phyloP scores from a whole-genome alignment of 2,888 invertebrate species.

The Cotesia congregata region DNA sequence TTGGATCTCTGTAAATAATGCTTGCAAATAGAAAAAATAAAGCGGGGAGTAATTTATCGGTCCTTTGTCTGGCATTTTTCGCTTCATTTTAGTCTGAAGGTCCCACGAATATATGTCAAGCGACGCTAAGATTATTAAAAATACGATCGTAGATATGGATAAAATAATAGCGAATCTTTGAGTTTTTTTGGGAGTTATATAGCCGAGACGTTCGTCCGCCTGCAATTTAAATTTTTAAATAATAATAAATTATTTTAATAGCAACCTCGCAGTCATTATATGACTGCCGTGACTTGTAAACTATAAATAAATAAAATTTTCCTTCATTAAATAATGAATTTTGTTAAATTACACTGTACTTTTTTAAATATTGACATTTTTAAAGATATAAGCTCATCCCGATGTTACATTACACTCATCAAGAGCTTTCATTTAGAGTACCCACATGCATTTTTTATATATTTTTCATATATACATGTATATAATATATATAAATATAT shows the following conservation, averaged over 20 bases:
- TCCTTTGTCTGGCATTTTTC: slow-evolving; percentile 58
- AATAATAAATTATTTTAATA: background rate
- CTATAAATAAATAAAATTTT: too few relatives aligned
- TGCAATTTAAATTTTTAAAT: slow-evolving; percentile 36
- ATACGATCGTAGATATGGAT: slow-evolving; percentile 49
- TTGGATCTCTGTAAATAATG: slow-evolving; percentile 75
- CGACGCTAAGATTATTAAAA: slow-evolving; percentile 52
- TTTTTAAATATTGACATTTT: too few relatives aligned
- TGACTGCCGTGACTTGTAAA: too few relatives aligned
- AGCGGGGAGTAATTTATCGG: slow-evolving; percentile 73
- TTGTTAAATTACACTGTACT: too few relatives aligned
- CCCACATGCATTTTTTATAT: too few relatives aligned
- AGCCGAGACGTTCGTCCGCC: slow-evolving; percentile 61
- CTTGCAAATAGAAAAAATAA: slow-evolving; percentile 75
- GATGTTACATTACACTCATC: too few relatives aligned
- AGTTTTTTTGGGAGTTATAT: slow-evolving; percentile 54
- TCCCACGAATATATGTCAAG: slow-evolving; percentile 59
- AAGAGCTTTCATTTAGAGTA: too few relatives aligned
- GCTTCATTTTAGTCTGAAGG: slow-evolving; percentile 48
- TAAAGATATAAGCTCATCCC: too few relatives aligned
- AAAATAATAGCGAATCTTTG: slow-evolving; percentile 57
- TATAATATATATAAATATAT: too few relatives aligned
- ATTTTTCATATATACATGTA: too few relatives aligned
- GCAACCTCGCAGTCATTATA: too few relatives aligned
- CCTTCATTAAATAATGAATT: too few relatives aligned